These are phyloP conservation scores for Pentamera pediparva DNA, from an alignment of 53 echinoderm and acorn worm species.

Conservation along the genomic window DNA sequence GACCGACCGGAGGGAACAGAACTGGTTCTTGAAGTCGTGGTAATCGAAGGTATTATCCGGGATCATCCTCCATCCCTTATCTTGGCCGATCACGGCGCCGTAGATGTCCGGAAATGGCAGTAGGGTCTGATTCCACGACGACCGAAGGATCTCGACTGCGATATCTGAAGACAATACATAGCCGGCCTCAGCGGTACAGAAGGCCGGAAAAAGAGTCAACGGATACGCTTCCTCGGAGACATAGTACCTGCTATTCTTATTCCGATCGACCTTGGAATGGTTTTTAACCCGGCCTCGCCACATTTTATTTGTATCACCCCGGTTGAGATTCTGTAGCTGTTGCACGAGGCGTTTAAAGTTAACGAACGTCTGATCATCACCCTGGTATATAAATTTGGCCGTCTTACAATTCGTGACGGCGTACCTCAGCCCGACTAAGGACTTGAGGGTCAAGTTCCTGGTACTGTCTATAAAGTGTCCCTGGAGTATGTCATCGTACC, in stretches of 20 bases:
- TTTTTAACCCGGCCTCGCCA: slow-evolving; percentile 61
- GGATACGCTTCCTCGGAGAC: slow-evolving; percentile 44
- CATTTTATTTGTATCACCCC: slow-evolving; percentile 41
- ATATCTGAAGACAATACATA: slow-evolving; percentile 63
- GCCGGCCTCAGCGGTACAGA: slow-evolving; percentile 71
- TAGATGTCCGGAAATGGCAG: slow-evolving; percentile 66
- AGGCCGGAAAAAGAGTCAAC: slow-evolving; percentile 50
- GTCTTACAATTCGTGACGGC: slow-evolving; percentile 42
- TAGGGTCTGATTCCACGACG: slow-evolving; percentile 46
- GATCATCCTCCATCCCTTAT: slow-evolving; percentile 46
- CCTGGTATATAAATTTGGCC: slow-evolving; percentile 64
- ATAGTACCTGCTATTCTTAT: slow-evolving; percentile 54
- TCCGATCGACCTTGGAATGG: slow-evolving; percentile 48
- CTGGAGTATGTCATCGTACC: slow-evolving; percentile 70
- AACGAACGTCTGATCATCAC: slow-evolving; percentile 72
- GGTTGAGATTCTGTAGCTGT: slow-evolving; percentile 41
- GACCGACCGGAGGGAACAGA: slow-evolving; percentile 60
- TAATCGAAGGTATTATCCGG: slow-evolving; percentile 57
- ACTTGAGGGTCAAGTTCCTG: slow-evolving; percentile 56
- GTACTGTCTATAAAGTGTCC: slow-evolving; percentile 59
- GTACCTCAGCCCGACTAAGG: slow-evolving; percentile 64
- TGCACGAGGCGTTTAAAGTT: slow-evolving; percentile 62
- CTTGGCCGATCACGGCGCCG: slow-evolving; percentile 60
- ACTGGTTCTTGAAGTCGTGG: slow-evolving; percentile 38
- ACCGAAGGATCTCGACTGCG: slow-evolving; percentile 31